Conservation (phyloP, 2,797 vertebrate genomes). For the Acrocephalus scirpaceus region DNA sequence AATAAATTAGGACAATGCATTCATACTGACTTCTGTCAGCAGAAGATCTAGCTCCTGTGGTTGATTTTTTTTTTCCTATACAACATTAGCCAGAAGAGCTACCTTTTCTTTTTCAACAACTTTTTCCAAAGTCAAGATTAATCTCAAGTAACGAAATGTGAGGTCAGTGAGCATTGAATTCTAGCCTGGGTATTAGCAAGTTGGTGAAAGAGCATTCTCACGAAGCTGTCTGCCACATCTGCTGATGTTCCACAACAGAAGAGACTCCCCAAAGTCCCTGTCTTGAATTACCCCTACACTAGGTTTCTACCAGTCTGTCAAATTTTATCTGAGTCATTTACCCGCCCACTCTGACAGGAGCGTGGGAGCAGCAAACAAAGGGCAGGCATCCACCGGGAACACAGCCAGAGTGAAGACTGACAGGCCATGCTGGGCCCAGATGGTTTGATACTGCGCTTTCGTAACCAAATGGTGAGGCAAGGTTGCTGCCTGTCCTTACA, state of each 20-base stretch:
- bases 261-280: not conserved
- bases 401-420: not conserved
- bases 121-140: constrained; percentile 20
- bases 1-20: constrained; percentile 12
- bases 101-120: not conserved
- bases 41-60: not conserved
- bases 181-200: not conserved
- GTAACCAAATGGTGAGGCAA: not conserved
- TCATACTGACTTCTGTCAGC: not conserved
- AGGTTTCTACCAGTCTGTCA: constrained; percentile 23
- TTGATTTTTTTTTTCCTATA: not conserved
- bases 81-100: not conserved
- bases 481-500: not conserved
- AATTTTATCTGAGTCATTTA: constrained; percentile 38
- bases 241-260: not conserved
- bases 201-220: constrained; percentile 29
- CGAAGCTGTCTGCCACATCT: not conserved
- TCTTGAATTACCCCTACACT: constrained; percentile 21
- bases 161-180: constrained; percentile 28
- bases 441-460: not conserved
- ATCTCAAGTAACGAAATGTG: not conserved
- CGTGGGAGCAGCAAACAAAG: constrained; percentile 8
- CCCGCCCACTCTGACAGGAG: not conserved
- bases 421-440: not conserved
- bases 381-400: not conserved